Conservation (phyloP, 2,888 invertebrate species). For the Clistopyga incitator region DNA sequence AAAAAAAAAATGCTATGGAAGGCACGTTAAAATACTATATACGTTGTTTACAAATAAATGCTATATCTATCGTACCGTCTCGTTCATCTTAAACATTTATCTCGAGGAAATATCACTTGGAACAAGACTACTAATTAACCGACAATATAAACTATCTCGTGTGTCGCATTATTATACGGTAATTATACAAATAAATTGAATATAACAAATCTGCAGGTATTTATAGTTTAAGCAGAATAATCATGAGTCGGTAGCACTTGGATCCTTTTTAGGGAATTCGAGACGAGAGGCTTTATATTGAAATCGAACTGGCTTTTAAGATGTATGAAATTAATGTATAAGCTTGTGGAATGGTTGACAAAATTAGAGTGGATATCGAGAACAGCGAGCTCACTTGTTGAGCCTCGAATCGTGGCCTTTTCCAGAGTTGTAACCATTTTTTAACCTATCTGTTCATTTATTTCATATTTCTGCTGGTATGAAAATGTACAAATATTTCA, state of each 20-base stretch:
- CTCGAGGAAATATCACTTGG: constrained; percentile 79
- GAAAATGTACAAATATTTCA: too few relatives aligned
- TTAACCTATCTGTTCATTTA: not conserved
- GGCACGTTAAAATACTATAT: constrained; percentile 29
- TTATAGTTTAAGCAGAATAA: constrained; percentile 47
- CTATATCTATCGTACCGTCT: constrained; percentile 33
- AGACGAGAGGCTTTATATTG: constrained; percentile 61
- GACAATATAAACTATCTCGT: constrained; percentile 12
- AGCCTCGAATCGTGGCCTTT: constrained; percentile 20
- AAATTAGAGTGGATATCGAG: constrained; percentile 34
- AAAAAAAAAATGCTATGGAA: constrained; percentile 27
- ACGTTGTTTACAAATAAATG: constrained; percentile 36
- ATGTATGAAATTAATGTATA: constrained; percentile 27
- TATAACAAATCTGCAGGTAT: constrained; percentile 5
- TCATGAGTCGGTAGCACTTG: constrained; percentile 22
- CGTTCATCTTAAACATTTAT: constrained; percentile 70
- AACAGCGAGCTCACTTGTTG: constrained; percentile 17
- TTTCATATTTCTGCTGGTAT: not conserved
- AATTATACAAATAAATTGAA: constrained; percentile 6
- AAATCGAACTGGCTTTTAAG: constrained; percentile 30
- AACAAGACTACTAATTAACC: constrained; percentile 72
- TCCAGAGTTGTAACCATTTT: not conserved
- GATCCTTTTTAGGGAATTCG: constrained; percentile 55
- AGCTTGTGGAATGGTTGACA: constrained; percentile 18
- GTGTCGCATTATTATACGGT: constrained; percentile 1